phyloP scores from a whole-genome alignment of 2,113 vertebrate species.

The Xiphophorus couchianus region DNA sequence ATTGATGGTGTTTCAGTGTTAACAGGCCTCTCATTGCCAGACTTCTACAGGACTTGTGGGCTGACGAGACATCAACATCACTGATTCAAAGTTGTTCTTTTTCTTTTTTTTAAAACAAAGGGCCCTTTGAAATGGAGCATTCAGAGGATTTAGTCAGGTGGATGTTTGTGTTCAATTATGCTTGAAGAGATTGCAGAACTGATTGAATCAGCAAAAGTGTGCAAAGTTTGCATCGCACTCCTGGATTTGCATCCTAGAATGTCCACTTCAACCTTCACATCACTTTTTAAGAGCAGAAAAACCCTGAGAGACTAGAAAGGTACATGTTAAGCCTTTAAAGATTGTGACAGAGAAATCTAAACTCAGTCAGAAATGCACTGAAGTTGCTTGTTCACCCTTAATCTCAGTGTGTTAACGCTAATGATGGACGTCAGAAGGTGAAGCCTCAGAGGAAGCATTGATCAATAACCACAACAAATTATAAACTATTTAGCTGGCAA shows the following conservation, averaged over 20 bases:
- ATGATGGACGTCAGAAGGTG: neutral
- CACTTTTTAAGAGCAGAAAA: neutral
- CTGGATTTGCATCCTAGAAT: neutral
- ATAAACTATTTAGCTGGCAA: neutral
- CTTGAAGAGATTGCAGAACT: neutral
- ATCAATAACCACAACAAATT: neutral
- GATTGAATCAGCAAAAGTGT: conserved; percentile 2
- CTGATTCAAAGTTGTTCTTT: conserved; percentile 39
- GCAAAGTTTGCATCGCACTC: conserved; percentile 10
- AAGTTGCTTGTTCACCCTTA: neutral
- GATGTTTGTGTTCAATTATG: conserved; percentile 17
- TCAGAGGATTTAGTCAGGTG: conserved; percentile 22
- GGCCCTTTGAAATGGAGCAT: conserved; percentile 46
- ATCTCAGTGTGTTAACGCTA: neutral
- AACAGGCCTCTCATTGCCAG: conserved; percentile 35
- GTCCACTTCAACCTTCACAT: conserved; percentile 1
- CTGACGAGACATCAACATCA: conserved; percentile 43
- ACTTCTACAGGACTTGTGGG: conserved; percentile 4
- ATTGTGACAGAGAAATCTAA: neutral
- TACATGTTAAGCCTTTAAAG: neutral
- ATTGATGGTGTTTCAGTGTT: conserved; percentile 39
- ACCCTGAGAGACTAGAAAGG: neutral
- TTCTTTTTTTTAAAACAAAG: conserved; percentile 4
- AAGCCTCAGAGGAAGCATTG: neutral
- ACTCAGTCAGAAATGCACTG: neutral